These are phyloP conservation scores for Gibbula magus DNA, from an alignment of 2,888 invertebrate genomes.

Conservation along the genomic window DNA sequence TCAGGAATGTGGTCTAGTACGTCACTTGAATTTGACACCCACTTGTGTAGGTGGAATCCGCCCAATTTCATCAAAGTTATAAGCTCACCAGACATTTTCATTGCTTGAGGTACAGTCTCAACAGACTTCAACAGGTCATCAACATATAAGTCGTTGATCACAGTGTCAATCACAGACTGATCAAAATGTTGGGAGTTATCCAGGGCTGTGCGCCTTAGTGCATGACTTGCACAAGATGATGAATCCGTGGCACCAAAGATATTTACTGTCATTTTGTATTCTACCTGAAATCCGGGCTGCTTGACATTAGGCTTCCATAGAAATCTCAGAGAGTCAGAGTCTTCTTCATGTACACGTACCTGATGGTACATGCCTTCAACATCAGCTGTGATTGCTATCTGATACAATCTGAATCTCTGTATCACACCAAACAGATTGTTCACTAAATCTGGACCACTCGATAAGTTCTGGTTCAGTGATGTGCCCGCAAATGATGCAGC, in stretches of 20 bases:
- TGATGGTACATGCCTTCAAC: conserved; percentile 28
- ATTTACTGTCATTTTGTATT: conserved; percentile 11
- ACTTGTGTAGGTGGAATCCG: conserved; percentile 7
- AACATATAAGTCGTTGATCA: conserved; percentile 20
- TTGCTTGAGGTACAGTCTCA: neutral
- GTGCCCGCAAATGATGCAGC: neutral
- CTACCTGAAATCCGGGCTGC: neutral
- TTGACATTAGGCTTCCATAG: neutral
- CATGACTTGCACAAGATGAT: conserved; percentile 14
- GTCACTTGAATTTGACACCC: neutral
- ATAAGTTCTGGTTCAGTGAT: neutral
- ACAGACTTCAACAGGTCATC: conserved; percentile 15
- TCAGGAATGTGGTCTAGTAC: conserved; percentile 20
- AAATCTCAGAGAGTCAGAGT: conserved; percentile 4
- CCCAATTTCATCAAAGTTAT: neutral
- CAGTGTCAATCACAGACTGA: neutral
- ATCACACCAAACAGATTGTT: conserved; percentile 24
- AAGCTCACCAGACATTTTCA: neutral
- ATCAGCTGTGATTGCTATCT: conserved; percentile 22
- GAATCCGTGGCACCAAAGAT: conserved; percentile 8
- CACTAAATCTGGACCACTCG: neutral
- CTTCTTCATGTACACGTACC: neutral
- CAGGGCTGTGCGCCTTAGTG: neutral
- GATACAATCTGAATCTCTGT: conserved; percentile 17
- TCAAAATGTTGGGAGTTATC: neutral